Conservation (phyloP, 1,140 invertebrate genomes). For the Stegodyphus mimosarum region DNA sequence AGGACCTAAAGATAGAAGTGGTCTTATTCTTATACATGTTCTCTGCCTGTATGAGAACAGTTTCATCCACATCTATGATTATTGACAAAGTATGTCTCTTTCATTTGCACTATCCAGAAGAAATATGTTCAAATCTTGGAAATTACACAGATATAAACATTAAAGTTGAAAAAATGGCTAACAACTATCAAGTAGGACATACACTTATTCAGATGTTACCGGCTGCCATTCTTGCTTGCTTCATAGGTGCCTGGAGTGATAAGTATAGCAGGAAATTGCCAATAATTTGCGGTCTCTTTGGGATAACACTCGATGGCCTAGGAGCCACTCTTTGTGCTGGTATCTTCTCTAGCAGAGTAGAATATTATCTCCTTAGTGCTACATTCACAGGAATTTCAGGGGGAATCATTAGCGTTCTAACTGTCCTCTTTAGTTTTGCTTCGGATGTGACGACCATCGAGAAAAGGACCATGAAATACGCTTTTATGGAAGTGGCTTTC, state of each 20-base stretch:
- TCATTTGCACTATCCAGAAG: neutral
- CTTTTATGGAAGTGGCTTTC: neutral
- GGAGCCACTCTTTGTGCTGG: neutral
- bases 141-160: neutral
- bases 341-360: neutral
- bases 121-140: neutral
- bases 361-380: neutral
- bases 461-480: constrained; percentile 8
- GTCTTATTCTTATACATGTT: constrained; percentile 14
- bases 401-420: constrained; percentile 3
- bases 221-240: neutral
- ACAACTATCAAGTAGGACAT: constrained; percentile 8
- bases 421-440: constrained; percentile 1
- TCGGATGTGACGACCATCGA: neutral
- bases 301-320: constrained; percentile 1
- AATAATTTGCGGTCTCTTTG: neutral
- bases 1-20: neutral
- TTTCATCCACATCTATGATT: neutral
- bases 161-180: constrained; percentile 4
- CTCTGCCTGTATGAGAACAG: neutral
- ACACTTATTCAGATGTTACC: neutral
- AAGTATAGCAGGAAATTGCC: constrained; percentile 12
- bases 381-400: neutral
- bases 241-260: constrained; percentile 23
- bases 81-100: constrained; percentile 1